A percentile compares a stretch with the other conserved stretches of the same genome.
Conservation (phyloP, 2,113 vertebrate genomes). For the Hippopotamus amphibius region DNA sequence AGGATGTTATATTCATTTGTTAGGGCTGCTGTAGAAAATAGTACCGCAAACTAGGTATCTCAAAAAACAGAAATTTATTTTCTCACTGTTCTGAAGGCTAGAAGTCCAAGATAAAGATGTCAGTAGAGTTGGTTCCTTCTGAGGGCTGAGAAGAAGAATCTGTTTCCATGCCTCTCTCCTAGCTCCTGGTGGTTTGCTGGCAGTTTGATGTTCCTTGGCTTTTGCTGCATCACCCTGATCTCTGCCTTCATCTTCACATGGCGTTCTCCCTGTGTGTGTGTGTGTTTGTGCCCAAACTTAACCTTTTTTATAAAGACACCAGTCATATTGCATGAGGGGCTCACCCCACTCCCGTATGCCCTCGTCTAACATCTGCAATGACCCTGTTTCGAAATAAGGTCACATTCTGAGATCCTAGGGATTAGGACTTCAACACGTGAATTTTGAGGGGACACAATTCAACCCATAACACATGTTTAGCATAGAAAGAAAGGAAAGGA, state of each 20-base stretch:
- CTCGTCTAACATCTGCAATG: not conserved
- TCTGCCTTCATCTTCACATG: slow-evolving; percentile 13
- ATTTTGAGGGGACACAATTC: not conserved
- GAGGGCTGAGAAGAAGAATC: not conserved
- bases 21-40: not conserved
- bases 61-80: not conserved
- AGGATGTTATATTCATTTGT: not conserved
- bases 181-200: not conserved
- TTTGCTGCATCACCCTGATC: not conserved
- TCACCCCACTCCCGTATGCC: not conserved
- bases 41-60: not conserved
- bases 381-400: slow-evolving; percentile 39
- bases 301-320: not conserved
- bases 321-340: not conserved
- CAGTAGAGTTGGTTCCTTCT: not conserved
- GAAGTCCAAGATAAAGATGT: not conserved
- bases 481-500: not conserved
- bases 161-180: not conserved
- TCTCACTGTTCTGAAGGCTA: not conserved
- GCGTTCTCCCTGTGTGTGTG: not conserved
- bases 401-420: not conserved
- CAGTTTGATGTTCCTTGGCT: not conserved
- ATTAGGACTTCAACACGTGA: not conserved
- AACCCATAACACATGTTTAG: not conserved
- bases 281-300: not conserved